Evolutionary conservation across 2,113 vertebrate species (phyloP), one percentile per base, ranked within the genome.

Genomic region (Carassius auratus): DNA sequence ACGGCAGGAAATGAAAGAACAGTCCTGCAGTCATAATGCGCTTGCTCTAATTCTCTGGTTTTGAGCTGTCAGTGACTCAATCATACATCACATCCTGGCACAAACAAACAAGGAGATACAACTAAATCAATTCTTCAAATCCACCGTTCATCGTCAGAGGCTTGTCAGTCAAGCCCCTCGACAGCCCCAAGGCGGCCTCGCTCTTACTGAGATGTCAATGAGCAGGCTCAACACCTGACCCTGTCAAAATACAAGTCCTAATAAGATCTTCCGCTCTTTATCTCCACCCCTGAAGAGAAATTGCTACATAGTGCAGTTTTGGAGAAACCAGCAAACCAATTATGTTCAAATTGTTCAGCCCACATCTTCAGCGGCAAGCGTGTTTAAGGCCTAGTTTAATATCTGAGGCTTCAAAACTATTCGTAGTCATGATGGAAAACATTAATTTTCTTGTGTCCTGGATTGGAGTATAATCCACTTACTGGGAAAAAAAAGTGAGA

Each of bases 341-440:
- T 79, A 57, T 71, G 81, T 91, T 91, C 91, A 91, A 94, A 94
- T 90, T 92, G 91, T 75, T 90, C 93, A 93, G 93, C 92, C 93
- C 90, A 92, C 93, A 92, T 94, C 89, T 92, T 93, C 84, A 77
- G 85, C 87, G 59, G 88, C 86, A 86, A 84, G 89, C 88, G 76
- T 86, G 85, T 88, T 91, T 92, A 82, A 89, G 75, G 82, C 50
- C 85, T 87, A 30, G 68, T 88, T 86, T 42, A 86, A 91, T 90
- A 91, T 93, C 85, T 76, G 90, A 93, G 92, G 91, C 91, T 89
- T 77, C 89, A 85, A 89, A 91, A 88, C 89, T 89, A 91, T 91
- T 90, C 89, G 89, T 80, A 85, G 83, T 90, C 83, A 87, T 89
- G 88, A 89, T 84, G 61, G n/a, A 86, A 86, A 87, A 86, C 86